Evolutionary conservation across 23 tunicate species (phyloP).

Genomic region (Phallusia fumigata): DNA sequence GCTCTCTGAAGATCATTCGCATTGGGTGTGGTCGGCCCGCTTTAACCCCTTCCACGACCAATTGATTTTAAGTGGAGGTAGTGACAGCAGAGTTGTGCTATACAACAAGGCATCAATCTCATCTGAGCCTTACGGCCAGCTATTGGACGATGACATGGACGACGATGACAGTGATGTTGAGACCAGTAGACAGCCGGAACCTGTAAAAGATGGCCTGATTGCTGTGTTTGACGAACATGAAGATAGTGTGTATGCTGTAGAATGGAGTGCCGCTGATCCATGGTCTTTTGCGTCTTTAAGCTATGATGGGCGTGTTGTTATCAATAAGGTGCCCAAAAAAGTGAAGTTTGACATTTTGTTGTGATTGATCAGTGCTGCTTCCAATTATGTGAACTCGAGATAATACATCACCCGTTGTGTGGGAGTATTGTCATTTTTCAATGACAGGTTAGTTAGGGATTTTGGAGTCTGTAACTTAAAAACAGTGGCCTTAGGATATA

Average conservation of each 20-base stretch:
- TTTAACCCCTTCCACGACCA: conserved; percentile 98
- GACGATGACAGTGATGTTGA: conserved; percentile 6
- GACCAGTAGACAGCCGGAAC: conserved; percentile 7
- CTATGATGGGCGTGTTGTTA: conserved; percentile 92
- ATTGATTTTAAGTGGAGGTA: conserved; percentile 82
- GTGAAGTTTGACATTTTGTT: conserved; percentile 92
- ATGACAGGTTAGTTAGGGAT: too few species aligned
- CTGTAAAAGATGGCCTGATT: conserved; percentile 68
- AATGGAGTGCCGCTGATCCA: conserved; percentile 97
- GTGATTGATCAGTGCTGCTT: conserved; percentile 17
- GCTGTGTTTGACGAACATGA: conserved; percentile 95
- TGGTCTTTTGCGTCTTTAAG: conserved; percentile 96
- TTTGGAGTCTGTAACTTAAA: too few species aligned
- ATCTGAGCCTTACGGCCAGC: conserved; percentile 73
- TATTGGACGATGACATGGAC: conserved; percentile 53
- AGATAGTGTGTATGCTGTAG: conserved; percentile 91
- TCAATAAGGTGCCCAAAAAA: conserved; percentile 96
- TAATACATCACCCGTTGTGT: neutral
- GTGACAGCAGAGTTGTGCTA: conserved; percentile 81
- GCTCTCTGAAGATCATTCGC: conserved; percentile 67
- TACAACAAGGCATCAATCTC: conserved; percentile 75
- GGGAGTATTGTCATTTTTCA: too few species aligned
- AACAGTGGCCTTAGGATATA: too few species aligned
- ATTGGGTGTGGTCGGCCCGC: conserved; percentile 88
- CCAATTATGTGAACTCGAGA: neutral